phyloP scores from a whole-genome alignment of 2,797 vertebrate genomes.

The Sebastes matsubarae region DNA sequence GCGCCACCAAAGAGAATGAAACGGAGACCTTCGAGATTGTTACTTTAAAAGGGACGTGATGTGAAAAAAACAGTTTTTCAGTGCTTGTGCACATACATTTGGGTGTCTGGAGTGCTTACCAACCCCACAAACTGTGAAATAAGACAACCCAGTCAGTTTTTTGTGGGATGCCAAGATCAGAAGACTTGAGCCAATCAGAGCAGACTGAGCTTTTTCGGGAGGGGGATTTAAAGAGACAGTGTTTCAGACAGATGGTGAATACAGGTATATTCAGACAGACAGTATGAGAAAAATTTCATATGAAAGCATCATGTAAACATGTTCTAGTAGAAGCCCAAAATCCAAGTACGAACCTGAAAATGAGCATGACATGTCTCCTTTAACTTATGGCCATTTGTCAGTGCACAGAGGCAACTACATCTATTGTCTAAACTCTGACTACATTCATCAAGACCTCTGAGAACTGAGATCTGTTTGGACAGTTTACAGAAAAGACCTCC shows the following conservation, averaged over 20 bases:
- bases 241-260: no score
- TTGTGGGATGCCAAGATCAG: no score
- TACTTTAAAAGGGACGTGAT: no score
- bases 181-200: no score
- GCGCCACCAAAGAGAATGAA: neutral
- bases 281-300: neutral
- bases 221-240: no score
- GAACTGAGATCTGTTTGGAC: conserved; percentile 35
- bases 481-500: conserved; percentile 57
- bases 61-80: no score
- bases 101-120: no score
- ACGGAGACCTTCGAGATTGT: neutral
- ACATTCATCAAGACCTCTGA: conserved; percentile 32
- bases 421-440: conserved; percentile 18
- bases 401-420: neutral
- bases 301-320: neutral
- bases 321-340: neutral
- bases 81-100: no score
- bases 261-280: no score
- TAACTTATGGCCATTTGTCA: neutral
- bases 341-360: neutral
- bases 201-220: no score
- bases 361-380: neutral
- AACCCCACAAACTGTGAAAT: no score
- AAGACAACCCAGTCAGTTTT: no score